A percentile compares a stretch with the other conserved stretches of the same genome.
Conservation (phyloP, 2,113 vertebrate genomes). For the Megaceryle maxima region DNA sequence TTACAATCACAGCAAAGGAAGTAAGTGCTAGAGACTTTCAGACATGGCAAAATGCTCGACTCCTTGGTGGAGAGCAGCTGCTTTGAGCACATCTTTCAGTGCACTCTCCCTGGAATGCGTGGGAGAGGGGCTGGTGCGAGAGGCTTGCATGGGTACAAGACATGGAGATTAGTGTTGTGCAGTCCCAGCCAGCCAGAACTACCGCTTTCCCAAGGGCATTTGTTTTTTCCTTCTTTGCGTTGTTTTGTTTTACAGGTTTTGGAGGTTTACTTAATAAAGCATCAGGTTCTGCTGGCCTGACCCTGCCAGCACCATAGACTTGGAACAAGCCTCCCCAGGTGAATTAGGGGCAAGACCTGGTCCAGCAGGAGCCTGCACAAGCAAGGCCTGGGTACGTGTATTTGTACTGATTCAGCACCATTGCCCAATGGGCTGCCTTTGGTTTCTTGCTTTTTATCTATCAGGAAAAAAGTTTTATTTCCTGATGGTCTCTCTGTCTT, state of each 20-base stretch:
- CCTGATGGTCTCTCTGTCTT: background rate
- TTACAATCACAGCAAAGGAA: constrained; percentile 48
- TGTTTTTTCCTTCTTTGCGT: background rate
- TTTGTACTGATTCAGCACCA: background rate
- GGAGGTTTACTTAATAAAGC: background rate
- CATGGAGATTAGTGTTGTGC: background rate
- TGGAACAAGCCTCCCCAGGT: background rate
- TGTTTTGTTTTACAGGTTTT: background rate
- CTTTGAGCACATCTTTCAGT: background rate
- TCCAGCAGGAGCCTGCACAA: background rate
- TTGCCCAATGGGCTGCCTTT: background rate
- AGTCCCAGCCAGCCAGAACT: background rate
- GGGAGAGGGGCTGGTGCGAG: background rate
- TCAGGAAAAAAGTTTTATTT: background rate
- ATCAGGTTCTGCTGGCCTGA: background rate
- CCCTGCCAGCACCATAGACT: background rate
- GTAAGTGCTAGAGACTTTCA: constrained; percentile 16
- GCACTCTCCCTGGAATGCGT: constrained; percentile 5
- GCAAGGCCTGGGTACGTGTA: background rate
- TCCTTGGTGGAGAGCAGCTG: background rate
- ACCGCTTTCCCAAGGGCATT: background rate
- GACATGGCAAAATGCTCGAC: background rate
- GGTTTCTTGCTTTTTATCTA: background rate
- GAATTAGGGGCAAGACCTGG: background rate
- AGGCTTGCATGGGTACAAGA: background rate